Percentiles rank a stretch among this genome's conserved stretches.
Conservation (phyloP, 1,140 invertebrate genomes). For the Zaprionus inermis region DNA sequence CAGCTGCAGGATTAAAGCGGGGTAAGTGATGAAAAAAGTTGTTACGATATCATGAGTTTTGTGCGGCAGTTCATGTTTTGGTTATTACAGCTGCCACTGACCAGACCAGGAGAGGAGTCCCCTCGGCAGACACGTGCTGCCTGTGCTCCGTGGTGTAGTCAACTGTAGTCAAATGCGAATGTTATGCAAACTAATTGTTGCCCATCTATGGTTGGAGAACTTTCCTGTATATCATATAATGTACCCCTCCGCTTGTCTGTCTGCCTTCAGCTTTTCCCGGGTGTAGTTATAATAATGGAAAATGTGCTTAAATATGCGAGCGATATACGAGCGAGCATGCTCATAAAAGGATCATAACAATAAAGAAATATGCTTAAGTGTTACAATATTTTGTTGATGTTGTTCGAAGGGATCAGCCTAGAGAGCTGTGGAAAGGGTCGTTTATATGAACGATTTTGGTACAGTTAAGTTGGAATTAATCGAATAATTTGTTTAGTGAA, state of each 20-base stretch:
- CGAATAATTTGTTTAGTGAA: too few relatives aligned
- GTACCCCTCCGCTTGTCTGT: not conserved
- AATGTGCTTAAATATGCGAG: constrained; percentile 15
- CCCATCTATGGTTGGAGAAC: not conserved
- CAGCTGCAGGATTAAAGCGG: constrained; percentile 66
- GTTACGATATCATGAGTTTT: constrained; percentile 49
- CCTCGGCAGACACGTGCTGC: constrained; percentile 13
- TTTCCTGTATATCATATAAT: not conserved
- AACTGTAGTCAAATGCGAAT: constrained; percentile 61
- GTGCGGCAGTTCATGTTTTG: constrained; percentile 59
- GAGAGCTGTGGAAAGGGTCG: not conserved
- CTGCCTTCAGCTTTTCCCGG: constrained; percentile 7
- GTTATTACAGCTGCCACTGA: constrained; percentile 73
- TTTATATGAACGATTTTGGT: not conserved
- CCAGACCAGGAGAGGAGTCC: constrained; percentile 5
- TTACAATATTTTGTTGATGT: constrained; percentile 9
- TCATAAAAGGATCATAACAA: constrained; percentile 17
- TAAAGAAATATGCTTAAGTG: constrained; percentile 3
- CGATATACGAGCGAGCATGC: not conserved
- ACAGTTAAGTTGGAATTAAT: not conserved
- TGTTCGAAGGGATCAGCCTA: constrained; percentile 1
- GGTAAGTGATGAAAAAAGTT: constrained; percentile 65
- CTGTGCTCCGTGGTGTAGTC: constrained; percentile 11
- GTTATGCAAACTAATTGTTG: constrained; percentile 74
- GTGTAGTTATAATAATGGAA: constrained; percentile 30